Conservation (phyloP, 2,888 invertebrate species). For the Cantharis rustica region DNA sequence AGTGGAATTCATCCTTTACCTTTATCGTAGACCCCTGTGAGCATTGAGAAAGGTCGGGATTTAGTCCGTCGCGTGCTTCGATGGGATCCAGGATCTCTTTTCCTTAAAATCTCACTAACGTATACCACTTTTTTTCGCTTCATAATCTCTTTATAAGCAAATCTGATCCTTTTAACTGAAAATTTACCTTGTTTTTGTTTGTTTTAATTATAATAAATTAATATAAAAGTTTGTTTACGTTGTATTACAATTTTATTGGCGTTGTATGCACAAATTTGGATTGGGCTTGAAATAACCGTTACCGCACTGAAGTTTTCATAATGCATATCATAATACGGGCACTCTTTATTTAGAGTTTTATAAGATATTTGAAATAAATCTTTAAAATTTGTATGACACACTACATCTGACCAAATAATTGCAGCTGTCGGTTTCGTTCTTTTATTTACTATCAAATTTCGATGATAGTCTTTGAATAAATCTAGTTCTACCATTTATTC, state of each 20-base stretch:
- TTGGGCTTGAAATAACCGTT: neutral
- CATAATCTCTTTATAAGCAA: slow-evolving; percentile 24
- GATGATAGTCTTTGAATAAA: slow-evolving; percentile 24
- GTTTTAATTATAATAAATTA: slow-evolving; percentile 4
- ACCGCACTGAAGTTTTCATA: neutral
- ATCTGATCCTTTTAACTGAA: slow-evolving; percentile 22
- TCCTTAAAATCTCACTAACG: slow-evolving; percentile 29
- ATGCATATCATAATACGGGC: neutral
- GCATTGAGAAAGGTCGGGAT: slow-evolving; percentile 27
- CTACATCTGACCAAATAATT: slow-evolving; percentile 34
- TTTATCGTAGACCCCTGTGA: slow-evolving; percentile 27
- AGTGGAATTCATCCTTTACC: slow-evolving; percentile 32
- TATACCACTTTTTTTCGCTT: slow-evolving; percentile 22
- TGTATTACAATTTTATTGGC: neutral
- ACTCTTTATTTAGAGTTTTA: slow-evolving; percentile 21
- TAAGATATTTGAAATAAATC: slow-evolving; percentile 24
- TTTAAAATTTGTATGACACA: slow-evolving; percentile 14
- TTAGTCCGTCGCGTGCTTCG: slow-evolving; percentile 30
- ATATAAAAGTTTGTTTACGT: neutral
- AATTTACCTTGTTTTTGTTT: slow-evolving; percentile 4
- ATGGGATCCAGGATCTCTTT: slow-evolving; percentile 19
- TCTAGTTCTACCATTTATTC: slow-evolving; percentile 32
- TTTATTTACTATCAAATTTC: slow-evolving; percentile 24
- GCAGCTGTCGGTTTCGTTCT: slow-evolving; percentile 34
- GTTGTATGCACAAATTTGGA: neutral